Base-by-base conservation (phyloP, 2,113 vertebrate species). In the Excalfactoria chinensis region DNA sequence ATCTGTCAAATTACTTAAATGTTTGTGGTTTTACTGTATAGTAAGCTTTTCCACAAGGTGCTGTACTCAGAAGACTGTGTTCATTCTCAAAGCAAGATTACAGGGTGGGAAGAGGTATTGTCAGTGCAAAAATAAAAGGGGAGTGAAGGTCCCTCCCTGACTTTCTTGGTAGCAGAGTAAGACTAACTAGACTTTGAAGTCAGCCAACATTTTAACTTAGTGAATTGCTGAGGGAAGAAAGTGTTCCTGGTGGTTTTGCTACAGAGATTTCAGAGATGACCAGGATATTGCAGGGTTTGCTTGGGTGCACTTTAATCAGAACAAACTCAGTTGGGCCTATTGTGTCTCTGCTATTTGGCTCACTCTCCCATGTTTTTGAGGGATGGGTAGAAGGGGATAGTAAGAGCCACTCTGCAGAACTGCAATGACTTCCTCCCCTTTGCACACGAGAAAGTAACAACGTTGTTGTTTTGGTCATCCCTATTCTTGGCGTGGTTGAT, bases 1-100 rank as follows among this genome's bases (percentile, higher is more conserved):
- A 95, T 95, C 71, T 88, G 13, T 68, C 78, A 56, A 43, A 34
- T 87, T 86, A 63, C 77, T 90, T 81, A 88, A 68, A 94, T 87
- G 70, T 66, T 90, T 93, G 90, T 88, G 93, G 87, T 78, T 92
- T 94, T 44, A 46, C 70, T 91, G 91, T 51, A 78, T 58, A 94
- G 28, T 56, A 88, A 86, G 69, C 49, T 16, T 13, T 80, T 89
- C 83, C 51, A 53, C 26, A 60, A 70, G 30, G 78, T 72, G 44
- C 40, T 58, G 48, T 66, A 56, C 30, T 92, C 12, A 30, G 7
- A 82, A 56, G 56, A 43, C 59, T 82, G 10, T 17, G 40, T 32
- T 94, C 12, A 4, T 93, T 80, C 46, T 89, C 69, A 34, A 43
- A 83, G 62, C 1, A 7, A 81, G 80, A 95, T 96, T 96, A 88